These are phyloP conservation scores for Maccullochella peelii DNA, from an alignment of 2,113 vertebrate species.

Conservation along the genomic window DNA sequence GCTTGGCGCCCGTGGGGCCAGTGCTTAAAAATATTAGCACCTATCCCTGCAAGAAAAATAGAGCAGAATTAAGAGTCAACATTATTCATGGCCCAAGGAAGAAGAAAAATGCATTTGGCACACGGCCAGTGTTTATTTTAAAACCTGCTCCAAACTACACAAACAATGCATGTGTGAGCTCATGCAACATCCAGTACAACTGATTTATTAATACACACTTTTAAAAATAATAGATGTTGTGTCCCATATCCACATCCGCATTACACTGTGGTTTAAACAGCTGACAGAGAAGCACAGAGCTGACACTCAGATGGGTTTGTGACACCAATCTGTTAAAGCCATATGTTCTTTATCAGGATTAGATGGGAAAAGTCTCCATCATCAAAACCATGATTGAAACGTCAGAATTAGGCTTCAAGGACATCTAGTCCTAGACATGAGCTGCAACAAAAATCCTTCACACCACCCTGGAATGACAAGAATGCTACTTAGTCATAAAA, in stretches of 20 bases:
- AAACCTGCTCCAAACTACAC: background rate
- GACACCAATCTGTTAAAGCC: conserved; percentile 64
- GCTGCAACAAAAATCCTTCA: conserved; percentile 38
- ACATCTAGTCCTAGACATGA: conserved; percentile 26
- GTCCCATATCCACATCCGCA: too few species aligned
- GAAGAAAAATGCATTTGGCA: background rate
- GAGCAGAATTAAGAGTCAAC: background rate
- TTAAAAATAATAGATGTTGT: too few species aligned
- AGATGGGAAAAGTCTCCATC: conserved; percentile 40
- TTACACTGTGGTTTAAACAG: background rate
- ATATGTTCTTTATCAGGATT: conserved; percentile 68
- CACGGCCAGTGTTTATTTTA: background rate
- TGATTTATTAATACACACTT: background rate
- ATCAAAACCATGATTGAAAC: conserved; percentile 44
- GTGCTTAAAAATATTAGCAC: too few species aligned
- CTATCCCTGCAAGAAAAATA: too few species aligned
- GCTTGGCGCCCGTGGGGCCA: too few species aligned
- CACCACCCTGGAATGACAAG: conserved; percentile 21
- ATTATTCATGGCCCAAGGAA: background rate
- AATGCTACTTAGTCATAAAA: conserved; percentile 21
- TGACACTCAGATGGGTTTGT: conserved; percentile 46
- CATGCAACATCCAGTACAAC: background rate
- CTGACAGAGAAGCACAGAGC: conserved; percentile 1
- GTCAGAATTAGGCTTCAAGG: conserved; percentile 54
- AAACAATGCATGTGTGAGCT: too few species aligned